A percentile compares a stretch with the other conserved stretches of the same genome.
These are phyloP conservation scores for Drepanosiphum platanoidis DNA, from an alignment of 2,888 invertebrate genomes.

Conservation along the genomic window DNA sequence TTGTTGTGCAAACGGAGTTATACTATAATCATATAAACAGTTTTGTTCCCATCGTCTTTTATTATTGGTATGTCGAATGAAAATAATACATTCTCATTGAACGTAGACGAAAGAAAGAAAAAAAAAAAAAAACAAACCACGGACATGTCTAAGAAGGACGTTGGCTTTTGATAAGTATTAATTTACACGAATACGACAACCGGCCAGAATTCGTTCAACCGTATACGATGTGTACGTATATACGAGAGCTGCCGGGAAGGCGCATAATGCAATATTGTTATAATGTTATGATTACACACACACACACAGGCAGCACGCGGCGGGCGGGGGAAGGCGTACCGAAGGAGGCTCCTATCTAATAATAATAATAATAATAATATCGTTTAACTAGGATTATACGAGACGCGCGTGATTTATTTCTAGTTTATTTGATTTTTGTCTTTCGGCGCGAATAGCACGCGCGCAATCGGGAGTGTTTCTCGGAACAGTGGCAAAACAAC, in stretches of 20 bases:
- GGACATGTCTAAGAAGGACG: neutral
- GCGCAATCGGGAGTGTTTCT: too few relatives aligned
- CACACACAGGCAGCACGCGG: neutral
- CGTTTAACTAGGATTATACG: too few relatives aligned
- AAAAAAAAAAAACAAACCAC: neutral
- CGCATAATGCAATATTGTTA: neutral
- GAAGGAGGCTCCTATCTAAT: neutral
- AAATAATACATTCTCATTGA: too few relatives aligned
- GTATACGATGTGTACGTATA: neutral
- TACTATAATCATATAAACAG: neutral
- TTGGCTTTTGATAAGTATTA: neutral
- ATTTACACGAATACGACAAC: constrained; percentile 8
- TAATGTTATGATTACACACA: neutral
- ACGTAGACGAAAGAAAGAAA: neutral
- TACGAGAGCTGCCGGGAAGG: neutral
- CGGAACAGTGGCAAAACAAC: too few relatives aligned
- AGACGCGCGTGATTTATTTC: too few relatives aligned
- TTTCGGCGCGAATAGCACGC: too few relatives aligned
- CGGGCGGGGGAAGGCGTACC: neutral
- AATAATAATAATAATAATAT: neutral
- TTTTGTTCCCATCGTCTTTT: neutral
- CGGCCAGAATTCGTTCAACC: neutral
- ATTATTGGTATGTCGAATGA: neutral
- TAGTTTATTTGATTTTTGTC: too few relatives aligned
- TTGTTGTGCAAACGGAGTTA: neutral